Base-by-base conservation (phyloP, 2,113 vertebrate species). In the Hippocampus comes region DNA sequence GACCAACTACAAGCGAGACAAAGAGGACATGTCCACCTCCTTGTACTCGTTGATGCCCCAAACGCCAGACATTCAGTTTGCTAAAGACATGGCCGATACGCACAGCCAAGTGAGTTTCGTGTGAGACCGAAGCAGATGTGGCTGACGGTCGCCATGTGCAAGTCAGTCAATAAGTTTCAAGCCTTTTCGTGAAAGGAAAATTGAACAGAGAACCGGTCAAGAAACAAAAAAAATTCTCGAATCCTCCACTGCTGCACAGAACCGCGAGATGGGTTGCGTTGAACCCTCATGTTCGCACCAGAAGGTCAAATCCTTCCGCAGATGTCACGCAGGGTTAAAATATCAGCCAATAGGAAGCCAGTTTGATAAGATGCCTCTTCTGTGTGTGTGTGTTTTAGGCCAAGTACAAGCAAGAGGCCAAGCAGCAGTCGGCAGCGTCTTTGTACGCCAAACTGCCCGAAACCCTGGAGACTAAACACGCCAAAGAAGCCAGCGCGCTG, bases 401-500 rank as follows among this genome's bases (percentile, higher is more conserved):
- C 55, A 96, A 94, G 77, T 98, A 98, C 70, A 96, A 94, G 89
- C 91, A 92, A 76, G 91, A 77, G 20, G 89, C 80, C 70, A 96
- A 94, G 85, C 91, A 92, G 66, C 91, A 92, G 72, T 74, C 91
- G 34, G 81, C 92, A 23, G 80, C 89, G 17, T 87, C 91, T 68
- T 90, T 97, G 3, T 98, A 96, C 85, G 92, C 93, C 79, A 92
- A 87, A 83, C 94, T 98, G 85, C 91, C 95, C 4, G 93, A 95
- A 27, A 98, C 97, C 56, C 91, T 94, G 70, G 95, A 98, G 74
- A 97, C 92, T 9, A 93, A 92, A 63, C 94, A 91, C 63, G 93
- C 93, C 3, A 94, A 89, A 90, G 92, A 96, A 76, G 86, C 89
- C 5, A 85, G 89, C 0, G 90, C 93, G 23, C 92, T 96, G 64